These are phyloP conservation scores for Pachyseris speciosa DNA, from an alignment of 64 coral and sea anemone genomes.

Conservation along the genomic window DNA sequence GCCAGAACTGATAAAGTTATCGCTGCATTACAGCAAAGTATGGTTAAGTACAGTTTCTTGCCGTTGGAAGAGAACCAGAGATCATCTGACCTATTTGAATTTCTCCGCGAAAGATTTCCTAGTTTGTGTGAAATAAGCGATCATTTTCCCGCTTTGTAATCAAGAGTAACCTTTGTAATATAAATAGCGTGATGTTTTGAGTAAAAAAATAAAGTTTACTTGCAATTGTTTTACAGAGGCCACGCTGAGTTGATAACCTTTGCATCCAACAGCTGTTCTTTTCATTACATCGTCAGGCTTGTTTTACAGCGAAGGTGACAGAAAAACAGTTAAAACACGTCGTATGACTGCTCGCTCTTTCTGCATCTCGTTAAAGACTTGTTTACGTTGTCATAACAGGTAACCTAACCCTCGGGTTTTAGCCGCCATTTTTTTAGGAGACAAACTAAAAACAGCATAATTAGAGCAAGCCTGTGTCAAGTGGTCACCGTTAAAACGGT, in stretches of 20 bases:
- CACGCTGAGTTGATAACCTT: neutral
- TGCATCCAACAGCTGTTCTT: neutral
- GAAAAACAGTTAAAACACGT: neutral
- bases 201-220: neutral
- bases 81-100: too few relatives aligned
- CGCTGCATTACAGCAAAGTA: neutral
- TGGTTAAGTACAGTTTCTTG: neutral
- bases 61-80: too few relatives aligned
- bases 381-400: neutral
- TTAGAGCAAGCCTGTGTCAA: neutral
- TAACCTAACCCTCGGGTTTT: neutral
- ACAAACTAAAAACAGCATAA: neutral
- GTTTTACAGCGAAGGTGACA: neutral
- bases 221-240: neutral
- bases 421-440: neutral
- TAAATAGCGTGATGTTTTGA: neutral
- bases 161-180: too few relatives aligned
- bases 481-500: neutral
- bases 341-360: neutral
- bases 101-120: too few relatives aligned
- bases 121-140: too few relatives aligned
- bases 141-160: too few relatives aligned
- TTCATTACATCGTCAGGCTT: neutral
- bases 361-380: neutral
- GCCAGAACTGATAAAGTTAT: neutral